Percentiles rank a stretch among this genome's conserved stretches.
phyloP scores from a whole-genome alignment of 2,113 vertebrate species.

The Stegastes partitus region DNA sequence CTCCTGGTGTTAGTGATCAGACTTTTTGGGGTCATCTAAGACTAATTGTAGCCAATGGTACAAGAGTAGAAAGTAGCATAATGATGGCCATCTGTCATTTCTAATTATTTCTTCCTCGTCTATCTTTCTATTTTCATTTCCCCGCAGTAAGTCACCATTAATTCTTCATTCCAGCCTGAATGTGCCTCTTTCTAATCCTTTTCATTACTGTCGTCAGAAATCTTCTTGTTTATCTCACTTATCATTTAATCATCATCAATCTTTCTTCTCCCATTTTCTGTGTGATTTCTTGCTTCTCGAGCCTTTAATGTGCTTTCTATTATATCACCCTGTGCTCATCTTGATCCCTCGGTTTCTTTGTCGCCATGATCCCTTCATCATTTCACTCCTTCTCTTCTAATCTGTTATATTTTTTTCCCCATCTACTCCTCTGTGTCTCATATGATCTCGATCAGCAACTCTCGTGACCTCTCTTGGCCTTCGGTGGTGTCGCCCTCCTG shows the following conservation, averaged over 20 bases:
- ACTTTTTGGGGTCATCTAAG: slow-evolving; percentile 55
- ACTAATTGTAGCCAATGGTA: slow-evolving; percentile 63
- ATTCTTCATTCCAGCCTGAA: slow-evolving; percentile 16
- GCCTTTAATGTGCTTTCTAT: neutral
- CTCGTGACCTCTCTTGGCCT: slow-evolving; percentile 48
- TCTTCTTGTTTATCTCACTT: neutral
- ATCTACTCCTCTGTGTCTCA: slow-evolving; percentile 6
- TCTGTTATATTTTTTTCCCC: slow-evolving; percentile 11
- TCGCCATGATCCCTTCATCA: slow-evolving; percentile 23
- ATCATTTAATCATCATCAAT: slow-evolving; percentile 10
- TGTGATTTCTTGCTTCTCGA: slow-evolving; percentile 6
- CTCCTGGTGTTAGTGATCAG: slow-evolving; percentile 44
- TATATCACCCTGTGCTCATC: slow-evolving; percentile 12
- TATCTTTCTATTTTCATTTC: slow-evolving; percentile 50
- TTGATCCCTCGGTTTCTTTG: slow-evolving; percentile 19
- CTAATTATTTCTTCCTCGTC: slow-evolving; percentile 50
- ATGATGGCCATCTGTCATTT: slow-evolving; percentile 70
- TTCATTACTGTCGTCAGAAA: slow-evolving; percentile 22
- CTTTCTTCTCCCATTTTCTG: neutral
- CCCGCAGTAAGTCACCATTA: neutral
- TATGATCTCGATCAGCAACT: slow-evolving; percentile 32
- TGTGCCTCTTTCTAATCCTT: slow-evolving; percentile 8
- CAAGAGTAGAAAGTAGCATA: slow-evolving; percentile 39
- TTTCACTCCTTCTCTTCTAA: neutral
- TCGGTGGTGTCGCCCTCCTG: slow-evolving; percentile 20